Conservation (phyloP, 92 coral and sea anemone species). For the Micromussa lordhowensis region DNA sequence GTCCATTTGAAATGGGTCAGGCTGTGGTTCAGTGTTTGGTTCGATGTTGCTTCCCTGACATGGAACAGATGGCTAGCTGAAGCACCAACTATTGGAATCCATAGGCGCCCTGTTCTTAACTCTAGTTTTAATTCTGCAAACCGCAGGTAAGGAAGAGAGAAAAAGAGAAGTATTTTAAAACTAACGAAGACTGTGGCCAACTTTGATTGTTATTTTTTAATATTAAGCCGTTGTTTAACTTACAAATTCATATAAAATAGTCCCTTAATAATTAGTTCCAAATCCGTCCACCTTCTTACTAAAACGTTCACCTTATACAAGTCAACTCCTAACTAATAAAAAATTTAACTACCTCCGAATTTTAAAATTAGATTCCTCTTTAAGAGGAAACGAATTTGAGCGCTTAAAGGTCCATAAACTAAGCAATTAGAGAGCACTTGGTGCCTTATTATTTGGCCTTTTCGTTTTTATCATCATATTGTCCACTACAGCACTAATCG, state of each 20-base stretch:
- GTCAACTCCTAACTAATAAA: background rate
- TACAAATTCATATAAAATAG: conserved; percentile 1
- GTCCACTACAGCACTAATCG: background rate
- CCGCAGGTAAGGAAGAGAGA: background rate
- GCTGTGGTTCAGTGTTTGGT: no score
- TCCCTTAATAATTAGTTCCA: background rate
- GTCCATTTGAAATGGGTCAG: no score
- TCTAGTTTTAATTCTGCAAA: no score
- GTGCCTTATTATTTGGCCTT: background rate
- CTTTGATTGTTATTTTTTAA: background rate
- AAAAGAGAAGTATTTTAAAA: no score
- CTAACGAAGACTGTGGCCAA: background rate
- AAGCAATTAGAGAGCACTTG: background rate
- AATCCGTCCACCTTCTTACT: background rate
- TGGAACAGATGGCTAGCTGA: no score
- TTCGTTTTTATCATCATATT: background rate
- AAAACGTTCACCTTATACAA: background rate
- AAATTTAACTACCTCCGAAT: background rate
- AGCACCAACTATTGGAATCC: no score
- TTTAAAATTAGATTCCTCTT: background rate
- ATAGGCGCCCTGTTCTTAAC: no score
- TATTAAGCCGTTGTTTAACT: background rate
- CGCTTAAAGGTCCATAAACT: background rate
- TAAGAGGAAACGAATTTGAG: background rate
- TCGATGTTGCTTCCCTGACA: no score